Percentiles rank a stretch among this genome's conserved stretches.
phyloP scores from a whole-genome alignment of 2,888 invertebrate genomes.

The Lithophane socia region DNA sequence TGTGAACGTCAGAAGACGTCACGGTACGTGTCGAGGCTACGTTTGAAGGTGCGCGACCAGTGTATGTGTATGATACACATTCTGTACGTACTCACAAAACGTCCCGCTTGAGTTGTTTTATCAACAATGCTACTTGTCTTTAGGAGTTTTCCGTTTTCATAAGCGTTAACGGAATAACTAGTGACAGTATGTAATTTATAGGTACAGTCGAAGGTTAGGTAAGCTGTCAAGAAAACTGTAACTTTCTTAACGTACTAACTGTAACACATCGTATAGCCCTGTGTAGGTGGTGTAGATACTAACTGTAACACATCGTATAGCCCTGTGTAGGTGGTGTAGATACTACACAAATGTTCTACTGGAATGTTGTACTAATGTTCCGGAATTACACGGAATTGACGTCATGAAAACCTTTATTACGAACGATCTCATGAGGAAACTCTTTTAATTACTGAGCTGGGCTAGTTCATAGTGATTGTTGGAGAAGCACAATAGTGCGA shows the following conservation, averaged over 20 bases:
- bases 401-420: neutral
- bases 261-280: no score
- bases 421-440: neutral
- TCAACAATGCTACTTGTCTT: neutral
- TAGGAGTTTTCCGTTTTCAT: neutral
- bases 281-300: no score
- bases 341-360: no score
- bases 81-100: neutral
- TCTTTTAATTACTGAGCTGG: slow-evolving; percentile 4
- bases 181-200: no score
- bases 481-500: no score
- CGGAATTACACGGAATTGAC: neutral
- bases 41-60: neutral
- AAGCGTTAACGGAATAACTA: neutral
- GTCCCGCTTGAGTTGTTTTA: neutral
- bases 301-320: no score
- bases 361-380: neutral
- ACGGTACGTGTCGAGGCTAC: neutral
- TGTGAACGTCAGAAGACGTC: neutral
- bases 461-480: neutral
- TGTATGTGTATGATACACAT: slow-evolving; percentile 3
- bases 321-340: no score
- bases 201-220: no score
- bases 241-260: neutral
- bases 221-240: neutral